Base-by-base conservation (phyloP, 2,888 invertebrate species). In the Cenopis cana region DNA sequence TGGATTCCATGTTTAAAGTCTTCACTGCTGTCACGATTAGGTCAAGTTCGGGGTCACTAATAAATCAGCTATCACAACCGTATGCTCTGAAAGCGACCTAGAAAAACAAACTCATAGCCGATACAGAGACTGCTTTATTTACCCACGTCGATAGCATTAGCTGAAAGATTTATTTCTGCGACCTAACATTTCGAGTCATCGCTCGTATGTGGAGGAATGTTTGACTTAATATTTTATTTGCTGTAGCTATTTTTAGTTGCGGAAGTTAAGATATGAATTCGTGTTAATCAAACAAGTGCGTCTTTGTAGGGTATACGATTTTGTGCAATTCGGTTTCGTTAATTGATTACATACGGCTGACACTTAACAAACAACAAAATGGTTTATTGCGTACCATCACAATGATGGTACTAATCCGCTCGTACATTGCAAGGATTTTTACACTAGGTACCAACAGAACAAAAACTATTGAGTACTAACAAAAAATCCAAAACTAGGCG, bases 241-340 rank as follows among this genome's bases (percentile, higher is more conserved):
- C 81, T 82, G 77, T 74, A 74, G 77, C 77, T 85, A 86, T 82
- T 87, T 84, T 84, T 87, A 86, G 74, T 79, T 77, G 79, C 86
- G 88, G 88, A 88, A 87, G 80, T 82, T 75, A 82, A 82, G 81
- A 86, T 85, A 86, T 78, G 79, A 84, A 82, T 85, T 85, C 78
- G 78, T 81, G 79, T 83, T 84, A 82, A 82, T 80, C 83, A 85
- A 86, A 86, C 59, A 77, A 79, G 76, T 79, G 80, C 82, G 85
- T 83, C 80, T 77, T 24, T 24, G 24, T 73, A 69, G 74, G 77
- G 76, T 78, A 76, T 78, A n/a, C 76, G 79, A 73, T 74, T 76
- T 68, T 60, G 67, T 73, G 67, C 46, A 59, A 36, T 57, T 50
- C 52, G 36, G 20, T 36, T 54, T 36, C 36, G 38, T 64, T n/a